Evolutionary conservation across 2,797 vertebrate species (phyloP), one percentile per base, ranked within the genome.

Genomic region (Hydrolagus colliei): DNA sequence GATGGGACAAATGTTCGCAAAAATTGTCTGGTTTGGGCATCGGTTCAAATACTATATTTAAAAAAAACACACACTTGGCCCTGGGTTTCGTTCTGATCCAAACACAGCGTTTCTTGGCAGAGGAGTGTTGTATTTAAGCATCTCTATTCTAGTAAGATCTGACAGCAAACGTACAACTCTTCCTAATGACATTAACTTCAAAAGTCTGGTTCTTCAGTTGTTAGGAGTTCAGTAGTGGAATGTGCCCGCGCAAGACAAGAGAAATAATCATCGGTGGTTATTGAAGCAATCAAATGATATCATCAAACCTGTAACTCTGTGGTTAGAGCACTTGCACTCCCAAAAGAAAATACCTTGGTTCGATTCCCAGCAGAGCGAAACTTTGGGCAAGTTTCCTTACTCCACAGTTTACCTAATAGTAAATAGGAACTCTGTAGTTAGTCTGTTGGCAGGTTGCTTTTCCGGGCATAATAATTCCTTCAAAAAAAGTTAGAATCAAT

Each of bases 11-110:
- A 84, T 63, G 71, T 27, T 84, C 32, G 32, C 9, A 82, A 68
- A 82, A 68, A 67, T 82, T 82, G 79, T 67, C 32, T 68, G 27
- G 67, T 80, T 80, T 80, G 65, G 67, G 65, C 13, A 32, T 61
- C 78, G 18, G 62, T 80, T 27, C 14, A 67, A 27, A 27, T 27
- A 27, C 27, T 80, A 35, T 68, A 52, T 52, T 52, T 52, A 1
- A 3, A 52, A 52, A 52, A 52, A 52, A 52, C 27, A 27, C 27
- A 27, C 27, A 27, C 41, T 52, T 52, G 41, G 6, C 3, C 41
- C 3, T 52, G 2, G 41, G 41, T 3, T 3, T 63, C 67, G 41
- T 41, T 65, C 63, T 67, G 63, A 82, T 41, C 16, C 65, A 14
- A 32, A 8, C 41, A 9, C 32, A 68, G 35, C 9, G 20, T 74